Evolutionary conservation across 2,113 vertebrate genomes (phyloP).

Genomic region (Leucopsar rothschildi): DNA sequence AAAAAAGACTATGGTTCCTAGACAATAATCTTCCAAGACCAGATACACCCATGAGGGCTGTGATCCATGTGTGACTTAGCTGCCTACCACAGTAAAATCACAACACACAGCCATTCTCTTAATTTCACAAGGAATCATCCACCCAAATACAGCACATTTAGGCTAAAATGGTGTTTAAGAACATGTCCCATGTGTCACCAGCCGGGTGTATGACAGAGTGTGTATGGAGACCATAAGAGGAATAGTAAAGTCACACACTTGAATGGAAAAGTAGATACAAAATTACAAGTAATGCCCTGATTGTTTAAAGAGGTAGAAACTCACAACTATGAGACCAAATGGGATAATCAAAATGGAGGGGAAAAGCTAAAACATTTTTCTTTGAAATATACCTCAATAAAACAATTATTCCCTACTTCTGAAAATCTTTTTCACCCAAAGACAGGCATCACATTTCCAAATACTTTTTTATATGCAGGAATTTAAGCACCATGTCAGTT

Average conservation of each 20-base stretch:
- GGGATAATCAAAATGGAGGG: background rate
- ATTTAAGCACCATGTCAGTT: background rate
- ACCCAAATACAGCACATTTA: background rate
- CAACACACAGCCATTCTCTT: fast-evolving
- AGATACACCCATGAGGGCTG: background rate
- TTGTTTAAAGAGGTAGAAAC: background rate
- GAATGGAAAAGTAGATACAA: background rate
- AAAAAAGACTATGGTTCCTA: background rate
- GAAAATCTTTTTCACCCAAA: background rate
- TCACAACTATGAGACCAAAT: background rate
- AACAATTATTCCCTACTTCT: background rate
- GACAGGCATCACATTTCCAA: background rate
- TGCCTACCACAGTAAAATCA: background rate
- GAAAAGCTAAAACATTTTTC: background rate
- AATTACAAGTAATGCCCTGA: background rate
- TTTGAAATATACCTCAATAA: background rate
- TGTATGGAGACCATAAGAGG: background rate
- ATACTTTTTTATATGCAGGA: background rate
- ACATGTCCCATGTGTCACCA: background rate
- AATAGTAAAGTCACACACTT: background rate
- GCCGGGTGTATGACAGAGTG: background rate
- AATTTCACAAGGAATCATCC: background rate
- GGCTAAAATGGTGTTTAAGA: background rate
- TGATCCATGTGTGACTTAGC: background rate
- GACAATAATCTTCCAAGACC: background rate